These are phyloP conservation scores for Eucriotettix oculatus DNA, from an alignment of 2,888 invertebrate species.

Conservation along the genomic window DNA sequence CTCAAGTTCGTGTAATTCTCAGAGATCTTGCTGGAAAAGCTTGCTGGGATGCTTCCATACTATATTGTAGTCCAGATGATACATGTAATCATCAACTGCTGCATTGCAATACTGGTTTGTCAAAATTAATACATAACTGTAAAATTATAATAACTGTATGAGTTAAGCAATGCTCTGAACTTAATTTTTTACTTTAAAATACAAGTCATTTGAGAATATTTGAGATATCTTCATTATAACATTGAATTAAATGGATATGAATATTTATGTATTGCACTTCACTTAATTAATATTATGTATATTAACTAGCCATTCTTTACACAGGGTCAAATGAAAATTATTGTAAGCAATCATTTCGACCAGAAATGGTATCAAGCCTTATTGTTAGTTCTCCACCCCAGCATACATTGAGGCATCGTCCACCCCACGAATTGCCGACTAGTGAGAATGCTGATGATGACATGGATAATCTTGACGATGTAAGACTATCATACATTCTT, in stretches of 20 bases:
- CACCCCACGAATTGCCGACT: slow-evolving; percentile 61
- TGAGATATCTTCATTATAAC: no score
- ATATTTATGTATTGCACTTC: no score
- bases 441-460: slow-evolving; percentile 68
- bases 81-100: not conserved
- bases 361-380: slow-evolving; percentile 7
- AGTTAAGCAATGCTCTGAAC: no score
- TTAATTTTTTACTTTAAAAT: no score
- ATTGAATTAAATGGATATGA: no score
- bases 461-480: slow-evolving; percentile 84
- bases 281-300: no score
- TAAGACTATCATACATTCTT: slow-evolving; percentile 27
- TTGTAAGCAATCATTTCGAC: not conserved
- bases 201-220: no score
- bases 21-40: slow-evolving; percentile 87
- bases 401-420: slow-evolving; percentile 51
- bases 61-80: slow-evolving; percentile 55
- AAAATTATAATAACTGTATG: no score
- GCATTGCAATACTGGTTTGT: no score
- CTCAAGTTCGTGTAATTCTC: slow-evolving; percentile 70
- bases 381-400: slow-evolving; percentile 32
- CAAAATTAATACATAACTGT: no score
- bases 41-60: slow-evolving; percentile 88
- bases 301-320: no score
- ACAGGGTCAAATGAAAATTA: not conserved